Evolutionary conservation across 2,797 vertebrate genomes (phyloP).

Genomic region (Pelodytes ibericus): DNA sequence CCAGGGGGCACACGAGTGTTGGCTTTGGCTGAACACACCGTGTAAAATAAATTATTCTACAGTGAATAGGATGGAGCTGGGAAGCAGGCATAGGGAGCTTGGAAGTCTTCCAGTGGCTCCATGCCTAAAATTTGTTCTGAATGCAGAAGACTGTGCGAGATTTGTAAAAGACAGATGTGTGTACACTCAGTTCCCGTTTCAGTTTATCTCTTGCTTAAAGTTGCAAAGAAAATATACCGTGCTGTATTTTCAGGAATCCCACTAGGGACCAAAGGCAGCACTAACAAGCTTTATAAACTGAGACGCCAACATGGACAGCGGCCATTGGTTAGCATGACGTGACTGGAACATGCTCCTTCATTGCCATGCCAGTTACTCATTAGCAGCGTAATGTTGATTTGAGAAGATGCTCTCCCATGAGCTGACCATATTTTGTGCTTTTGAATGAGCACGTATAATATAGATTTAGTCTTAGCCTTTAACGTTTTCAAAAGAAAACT

Average conservation of each 20-base stretch:
- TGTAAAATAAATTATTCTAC: conserved; percentile 77
- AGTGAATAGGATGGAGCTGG: conserved; percentile 74
- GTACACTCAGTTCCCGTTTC: conserved; percentile 66
- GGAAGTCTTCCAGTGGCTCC: conserved; percentile 73
- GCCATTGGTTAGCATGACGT: conserved; percentile 17
- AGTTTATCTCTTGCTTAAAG: conserved; percentile 60
- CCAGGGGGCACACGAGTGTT: conserved; percentile 72
- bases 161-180: conserved; percentile 77
- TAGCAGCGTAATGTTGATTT: too few species aligned
- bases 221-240: conserved; percentile 50
- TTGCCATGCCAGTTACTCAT: not conserved
- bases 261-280: conserved; percentile 9
- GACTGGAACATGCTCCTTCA: not conserved
- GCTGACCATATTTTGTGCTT: too few species aligned
- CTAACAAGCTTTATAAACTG: not conserved
- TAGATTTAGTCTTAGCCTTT: too few species aligned
- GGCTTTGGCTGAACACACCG: conserved; percentile 71
- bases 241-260: conserved; percentile 46
- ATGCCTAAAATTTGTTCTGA: conserved; percentile 75
- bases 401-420: too few species aligned
- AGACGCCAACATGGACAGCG: conserved; percentile 33
- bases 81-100: conserved; percentile 74
- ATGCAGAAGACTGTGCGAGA: conserved; percentile 66
- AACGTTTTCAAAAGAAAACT: too few species aligned
- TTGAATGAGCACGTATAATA: too few species aligned